Evolutionary conservation across 2,888 invertebrate genomes (phyloP).

Genomic region (Lasius platythorax): DNA sequence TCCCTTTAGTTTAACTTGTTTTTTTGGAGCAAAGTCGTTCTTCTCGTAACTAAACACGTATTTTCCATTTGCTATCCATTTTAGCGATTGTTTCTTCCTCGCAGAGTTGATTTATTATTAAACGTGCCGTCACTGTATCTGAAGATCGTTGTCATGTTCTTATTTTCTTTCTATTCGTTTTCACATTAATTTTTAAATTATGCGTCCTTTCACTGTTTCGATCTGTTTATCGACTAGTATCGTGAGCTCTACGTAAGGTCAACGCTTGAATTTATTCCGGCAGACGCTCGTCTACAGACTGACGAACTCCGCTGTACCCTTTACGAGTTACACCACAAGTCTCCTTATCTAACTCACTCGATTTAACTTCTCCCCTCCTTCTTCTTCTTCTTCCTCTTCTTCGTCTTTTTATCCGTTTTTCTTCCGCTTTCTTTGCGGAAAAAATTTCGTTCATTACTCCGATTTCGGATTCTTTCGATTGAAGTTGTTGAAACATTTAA

Average conservation of each 20-base stretch:
- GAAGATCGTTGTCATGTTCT: not conserved
- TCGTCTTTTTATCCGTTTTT: slow-evolving; percentile 31
- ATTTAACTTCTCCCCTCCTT: slow-evolving; percentile 65
- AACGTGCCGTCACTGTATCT: not conserved
- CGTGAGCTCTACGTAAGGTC: not conserved
- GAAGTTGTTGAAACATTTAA: not conserved
- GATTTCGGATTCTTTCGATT: not conserved
- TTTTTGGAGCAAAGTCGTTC: not conserved
- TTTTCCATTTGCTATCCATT: not conserved
- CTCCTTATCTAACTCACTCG: slow-evolving; percentile 71
- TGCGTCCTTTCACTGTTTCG: too few relatives aligned
- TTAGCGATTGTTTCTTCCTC: not conserved
- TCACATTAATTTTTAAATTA: too few relatives aligned
- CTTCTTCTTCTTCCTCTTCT: slow-evolving; percentile 59
- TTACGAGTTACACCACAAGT: slow-evolving; percentile 60
- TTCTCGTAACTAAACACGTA: slow-evolving; percentile 5
- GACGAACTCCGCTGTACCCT: slow-evolving; percentile 60
- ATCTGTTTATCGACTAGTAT: not conserved
- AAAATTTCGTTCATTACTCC: not conserved
- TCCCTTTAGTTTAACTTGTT: not conserved
- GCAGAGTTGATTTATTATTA: not conserved
- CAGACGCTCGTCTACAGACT: slow-evolving; percentile 63
- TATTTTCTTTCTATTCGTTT: not conserved
- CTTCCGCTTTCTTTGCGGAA: slow-evolving; percentile 46
- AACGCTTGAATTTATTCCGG: slow-evolving; percentile 33